Conservation (phyloP, 2,113 vertebrate genomes). For the Lathamus discolor region DNA sequence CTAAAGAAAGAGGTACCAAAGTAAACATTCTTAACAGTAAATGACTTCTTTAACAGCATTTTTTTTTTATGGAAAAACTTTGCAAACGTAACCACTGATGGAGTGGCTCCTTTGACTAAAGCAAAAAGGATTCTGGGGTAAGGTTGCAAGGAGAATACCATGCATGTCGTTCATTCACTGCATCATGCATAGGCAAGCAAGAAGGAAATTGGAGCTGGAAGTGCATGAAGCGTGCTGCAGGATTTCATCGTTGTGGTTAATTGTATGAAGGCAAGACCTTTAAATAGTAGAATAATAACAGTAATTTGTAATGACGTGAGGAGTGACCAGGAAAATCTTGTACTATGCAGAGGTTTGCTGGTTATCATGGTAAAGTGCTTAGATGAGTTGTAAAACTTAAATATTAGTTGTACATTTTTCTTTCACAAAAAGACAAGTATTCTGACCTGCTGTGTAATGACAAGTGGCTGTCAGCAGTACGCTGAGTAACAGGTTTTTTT, state of each 20-base stretch:
- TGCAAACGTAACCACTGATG: neutral
- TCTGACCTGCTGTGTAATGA: neutral
- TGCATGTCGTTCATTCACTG: neutral
- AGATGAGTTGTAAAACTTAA: neutral
- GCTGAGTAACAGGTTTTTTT: neutral
- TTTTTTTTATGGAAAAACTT: neutral
- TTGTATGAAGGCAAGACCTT: neutral
- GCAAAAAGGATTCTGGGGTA: neutral
- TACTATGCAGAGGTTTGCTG: neutral
- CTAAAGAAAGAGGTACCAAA: neutral
- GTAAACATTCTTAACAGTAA: neutral
- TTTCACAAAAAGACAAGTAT: neutral
- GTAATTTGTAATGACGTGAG: neutral
- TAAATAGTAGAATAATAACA: neutral
- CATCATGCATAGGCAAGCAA: neutral
- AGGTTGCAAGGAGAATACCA: neutral
- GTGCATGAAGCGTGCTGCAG: neutral
- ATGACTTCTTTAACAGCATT: neutral
- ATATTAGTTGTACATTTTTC: neutral
- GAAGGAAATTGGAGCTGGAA: neutral
- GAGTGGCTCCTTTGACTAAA: neutral
- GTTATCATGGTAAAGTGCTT: neutral
- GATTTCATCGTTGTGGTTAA: neutral
- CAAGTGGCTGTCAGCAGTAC: neutral
- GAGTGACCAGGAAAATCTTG: neutral